Percentiles rank a stretch among this genome's conserved stretches.
Conservation (phyloP, 2,888 invertebrate species). For the Acronicta aceris region DNA sequence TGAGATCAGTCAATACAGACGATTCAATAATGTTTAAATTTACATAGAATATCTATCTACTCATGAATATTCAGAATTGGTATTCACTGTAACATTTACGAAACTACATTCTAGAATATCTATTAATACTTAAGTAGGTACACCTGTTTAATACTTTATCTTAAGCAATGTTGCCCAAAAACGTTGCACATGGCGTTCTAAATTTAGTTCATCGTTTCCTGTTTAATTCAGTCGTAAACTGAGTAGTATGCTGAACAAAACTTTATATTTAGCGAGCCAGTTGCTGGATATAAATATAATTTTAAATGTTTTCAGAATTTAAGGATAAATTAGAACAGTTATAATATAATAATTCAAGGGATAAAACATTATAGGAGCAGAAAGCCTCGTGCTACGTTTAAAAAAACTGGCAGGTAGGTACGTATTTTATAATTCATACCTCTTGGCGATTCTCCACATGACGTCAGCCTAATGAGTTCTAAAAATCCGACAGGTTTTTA, state of each 20-base stretch:
- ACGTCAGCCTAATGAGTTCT: background rate
- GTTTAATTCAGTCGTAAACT: conserved; percentile 69
- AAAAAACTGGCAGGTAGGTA: too few species aligned
- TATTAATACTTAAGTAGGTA: conserved; percentile 41
- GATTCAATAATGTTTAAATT: too few species aligned
- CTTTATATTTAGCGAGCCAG: conserved; percentile 51
- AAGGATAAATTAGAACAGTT: too few species aligned
- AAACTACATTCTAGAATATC: conserved; percentile 12
- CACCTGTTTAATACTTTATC: conserved; percentile 68
- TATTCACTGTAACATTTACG: too few species aligned
- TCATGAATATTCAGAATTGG: too few species aligned
- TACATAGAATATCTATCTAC: too few species aligned
- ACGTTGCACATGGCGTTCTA: conserved; percentile 75
- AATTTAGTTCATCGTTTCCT: conserved; percentile 79
- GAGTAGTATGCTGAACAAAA: conserved; percentile 47
- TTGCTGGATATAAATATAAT: background rate
- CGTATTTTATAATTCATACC: too few species aligned
- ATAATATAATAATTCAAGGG: too few species aligned
- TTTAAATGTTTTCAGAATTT: conserved; percentile 5
- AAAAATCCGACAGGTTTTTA: background rate
- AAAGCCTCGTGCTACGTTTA: too few species aligned
- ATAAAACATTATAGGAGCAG: too few species aligned
- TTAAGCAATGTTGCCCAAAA: conserved; percentile 64
- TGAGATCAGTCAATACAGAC: too few species aligned
- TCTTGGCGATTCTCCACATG: too few species aligned